Evolutionary conservation across 2,888 invertebrate genomes (phyloP).

Genomic region (Drosophila austrosaltans): DNA sequence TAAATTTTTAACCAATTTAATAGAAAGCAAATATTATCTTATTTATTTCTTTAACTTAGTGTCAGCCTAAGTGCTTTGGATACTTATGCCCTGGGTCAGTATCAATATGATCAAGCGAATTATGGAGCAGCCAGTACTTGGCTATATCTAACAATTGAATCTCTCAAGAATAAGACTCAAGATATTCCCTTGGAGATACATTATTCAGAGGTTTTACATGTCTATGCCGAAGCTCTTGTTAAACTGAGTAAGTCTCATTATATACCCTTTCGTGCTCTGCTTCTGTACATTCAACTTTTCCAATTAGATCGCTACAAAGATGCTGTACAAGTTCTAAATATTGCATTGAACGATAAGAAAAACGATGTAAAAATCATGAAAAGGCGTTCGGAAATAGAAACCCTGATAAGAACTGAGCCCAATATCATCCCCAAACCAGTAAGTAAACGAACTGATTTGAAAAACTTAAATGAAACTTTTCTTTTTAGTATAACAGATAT

Average conservation of each 20-base stretch:
- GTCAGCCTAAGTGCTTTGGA: conserved; percentile 68
- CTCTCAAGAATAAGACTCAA: conserved; percentile 22
- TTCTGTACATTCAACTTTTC: background rate
- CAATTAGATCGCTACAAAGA: conserved; percentile 48
- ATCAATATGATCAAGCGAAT: conserved; percentile 50
- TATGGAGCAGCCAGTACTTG: conserved; percentile 64
- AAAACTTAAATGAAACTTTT: conserved; percentile 3
- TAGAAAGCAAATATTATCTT: background rate
- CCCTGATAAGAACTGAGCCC: conserved; percentile 54
- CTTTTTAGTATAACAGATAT: background rate
- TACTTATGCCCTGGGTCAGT: conserved; percentile 69
- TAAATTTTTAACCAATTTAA: background rate
- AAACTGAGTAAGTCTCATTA: conserved; percentile 66
- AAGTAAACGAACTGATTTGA: conserved; percentile 12
- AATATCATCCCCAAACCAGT: conserved; percentile 34
- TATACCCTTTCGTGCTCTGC: too few species aligned
- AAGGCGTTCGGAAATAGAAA: conserved; percentile 62
- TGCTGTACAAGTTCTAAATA: conserved; percentile 59
- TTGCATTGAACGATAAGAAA: conserved; percentile 49
- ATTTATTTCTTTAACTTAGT: conserved; percentile 41
- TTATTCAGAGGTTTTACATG: conserved; percentile 48
- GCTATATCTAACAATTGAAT: conserved; percentile 63
- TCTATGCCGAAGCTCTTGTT: conserved; percentile 72
- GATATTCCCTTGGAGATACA: conserved; percentile 37
- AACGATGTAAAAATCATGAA: conserved; percentile 54